Base-by-base conservation (phyloP, 1,140 invertebrate genomes). In the Lucilia cuprina region DNA sequence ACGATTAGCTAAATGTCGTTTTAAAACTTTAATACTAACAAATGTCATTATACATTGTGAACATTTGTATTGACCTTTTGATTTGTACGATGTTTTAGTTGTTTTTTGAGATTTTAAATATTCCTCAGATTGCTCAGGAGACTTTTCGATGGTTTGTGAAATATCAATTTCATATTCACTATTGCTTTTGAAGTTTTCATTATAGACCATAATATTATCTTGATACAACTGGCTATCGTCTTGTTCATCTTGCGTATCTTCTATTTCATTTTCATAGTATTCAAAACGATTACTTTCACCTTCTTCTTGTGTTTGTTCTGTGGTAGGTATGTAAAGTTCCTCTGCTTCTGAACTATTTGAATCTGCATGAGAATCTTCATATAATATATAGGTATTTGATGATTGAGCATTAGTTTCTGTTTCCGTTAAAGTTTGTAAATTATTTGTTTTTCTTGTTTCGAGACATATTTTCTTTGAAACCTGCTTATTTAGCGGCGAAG, bases 91-190 rank as follows among this genome's bases (percentile, higher is more conserved):
- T 3, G 83, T 5, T 14, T 47, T 17, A 7, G 83, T 30, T 41
- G 4, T 12, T 60, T 60, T 60, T 13, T 84, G 21, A n/a, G 0
- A 12, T 82, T 75, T 34, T 10, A 8, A 10, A 4, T 35, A 17
- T 78, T 35, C n/a, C 19, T 5, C n/a, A 21, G 82, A 50, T 5
- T 65, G 50, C 2, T 9, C 9, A 19, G 74, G 47, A 84, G 82
- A 5, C 85, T 85, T 5, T 84, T 86, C n/a, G 10, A 84, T 74
- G 17, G 85, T 84, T 30, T 87, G 85, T 35, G 85, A 82, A 17
- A 86, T 87, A 0, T 86, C 86, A 55, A 86, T 87, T 14, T 84
- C 83, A 65, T 85, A 86, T 19, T 88, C 87, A 14, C n/a, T 47
- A 19, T 65, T 55, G 5, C 3, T 47, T 60, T 83, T 19, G 21